These are phyloP conservation scores for Chaetodon trifascialis DNA, from an alignment of 2,113 vertebrate genomes.

Conservation along the genomic window DNA sequence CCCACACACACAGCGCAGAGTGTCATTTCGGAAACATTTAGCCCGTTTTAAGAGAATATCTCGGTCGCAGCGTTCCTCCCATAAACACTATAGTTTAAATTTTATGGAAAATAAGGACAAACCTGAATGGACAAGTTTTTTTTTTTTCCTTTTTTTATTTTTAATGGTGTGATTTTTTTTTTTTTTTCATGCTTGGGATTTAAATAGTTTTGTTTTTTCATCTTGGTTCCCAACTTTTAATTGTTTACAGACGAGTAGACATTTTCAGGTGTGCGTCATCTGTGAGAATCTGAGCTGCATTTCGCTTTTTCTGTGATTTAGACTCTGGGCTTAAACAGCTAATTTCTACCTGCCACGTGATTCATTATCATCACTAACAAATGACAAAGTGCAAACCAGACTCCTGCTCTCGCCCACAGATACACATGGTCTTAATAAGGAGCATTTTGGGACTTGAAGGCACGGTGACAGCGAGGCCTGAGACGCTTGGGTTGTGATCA, in stretches of 20 bases:
- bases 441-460: background rate
- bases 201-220: constrained; percentile 42
- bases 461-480: background rate
- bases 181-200: constrained; percentile 56
- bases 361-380: constrained; percentile 23
- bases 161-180: constrained; percentile 49
- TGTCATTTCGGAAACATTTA: constrained; percentile 70
- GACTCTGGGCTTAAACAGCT: constrained; percentile 32
- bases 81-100: constrained; percentile 50
- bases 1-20: constrained; percentile 35
- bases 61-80: constrained; percentile 54
- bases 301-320: constrained; percentile 47
- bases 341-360: constrained; percentile 17
- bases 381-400: constrained; percentile 27
- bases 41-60: constrained; percentile 57
- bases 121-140: constrained; percentile 46
- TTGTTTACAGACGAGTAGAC: constrained; percentile 62
- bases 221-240: constrained; percentile 38
- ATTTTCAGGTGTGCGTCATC: constrained; percentile 39
- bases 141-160: constrained; percentile 23
- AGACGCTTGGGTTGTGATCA: constrained; percentile 42
- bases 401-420: constrained; percentile 16
- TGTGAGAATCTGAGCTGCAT: constrained; percentile 50
- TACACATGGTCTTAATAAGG: background rate
- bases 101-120: constrained; percentile 60